Evolutionary conservation across 2,797 vertebrate genomes (phyloP).

Genomic region (Enteromius viviparus): DNA sequence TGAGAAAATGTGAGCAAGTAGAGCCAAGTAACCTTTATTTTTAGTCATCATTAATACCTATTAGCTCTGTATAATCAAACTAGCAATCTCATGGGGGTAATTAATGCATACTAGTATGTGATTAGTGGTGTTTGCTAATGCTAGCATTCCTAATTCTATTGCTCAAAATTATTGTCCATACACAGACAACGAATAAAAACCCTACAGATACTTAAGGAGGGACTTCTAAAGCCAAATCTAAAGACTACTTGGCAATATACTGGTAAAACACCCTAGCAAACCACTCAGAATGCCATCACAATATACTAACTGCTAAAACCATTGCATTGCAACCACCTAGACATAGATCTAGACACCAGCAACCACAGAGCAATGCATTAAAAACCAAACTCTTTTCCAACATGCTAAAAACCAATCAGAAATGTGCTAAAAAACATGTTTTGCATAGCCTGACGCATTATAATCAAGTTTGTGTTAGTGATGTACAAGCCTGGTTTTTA

Average conservation of each 20-base stretch:
- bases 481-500: not conserved
- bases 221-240: not conserved
- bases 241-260: not conserved
- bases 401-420: not conserved
- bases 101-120: conserved; percentile 18
- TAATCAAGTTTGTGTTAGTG: not conserved
- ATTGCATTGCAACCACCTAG: not conserved
- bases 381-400: not conserved
- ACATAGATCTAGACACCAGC: not conserved
- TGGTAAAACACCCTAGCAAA: conserved; percentile 2
- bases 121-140: not conserved
- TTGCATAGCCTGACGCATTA: not conserved
- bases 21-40: conserved; percentile 37
- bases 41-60: conserved; percentile 24
- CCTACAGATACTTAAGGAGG: not conserved
- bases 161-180: not conserved
- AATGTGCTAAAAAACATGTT: not conserved
- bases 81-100: conserved; percentile 11
- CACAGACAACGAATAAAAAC: not conserved
- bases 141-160: not conserved
- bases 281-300: not conserved
- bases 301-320: not conserved
- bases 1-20: not conserved
- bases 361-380: conserved; percentile 1
- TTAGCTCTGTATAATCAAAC: conserved; percentile 25